These are phyloP conservation scores for Andrena bucephala DNA, from an alignment of 2,888 invertebrate species.

Conservation along the genomic window DNA sequence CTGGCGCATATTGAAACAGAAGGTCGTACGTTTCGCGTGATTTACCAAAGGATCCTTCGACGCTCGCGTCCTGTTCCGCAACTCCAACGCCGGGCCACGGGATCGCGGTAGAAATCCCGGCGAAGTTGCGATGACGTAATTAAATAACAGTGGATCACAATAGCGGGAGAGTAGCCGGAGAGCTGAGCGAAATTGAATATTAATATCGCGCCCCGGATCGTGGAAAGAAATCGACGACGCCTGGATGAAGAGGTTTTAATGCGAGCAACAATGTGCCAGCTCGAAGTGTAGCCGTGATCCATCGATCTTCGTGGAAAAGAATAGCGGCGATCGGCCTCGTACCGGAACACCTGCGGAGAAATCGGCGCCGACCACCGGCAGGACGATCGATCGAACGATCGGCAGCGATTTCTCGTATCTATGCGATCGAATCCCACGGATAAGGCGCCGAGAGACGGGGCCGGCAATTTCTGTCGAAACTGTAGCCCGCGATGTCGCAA, in stretches of 20 bases:
- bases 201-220: conserved; percentile 10
- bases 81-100: background rate
- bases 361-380: conserved; percentile 63
- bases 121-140: conserved; percentile 1
- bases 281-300: conserved; percentile 46
- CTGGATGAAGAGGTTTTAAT: conserved; percentile 52
- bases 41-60: background rate
- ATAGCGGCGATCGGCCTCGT: conserved; percentile 47
- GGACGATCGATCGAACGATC: conserved; percentile 30
- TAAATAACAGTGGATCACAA: conserved; percentile 9
- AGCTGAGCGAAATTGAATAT: conserved; percentile 29
- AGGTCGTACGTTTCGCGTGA: background rate
- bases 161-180: background rate
- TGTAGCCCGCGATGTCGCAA: conserved; percentile 65
- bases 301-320: conserved; percentile 56
- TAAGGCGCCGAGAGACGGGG: conserved; percentile 34
- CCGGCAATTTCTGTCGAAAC: conserved; percentile 60
- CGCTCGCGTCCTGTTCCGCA: background rate
- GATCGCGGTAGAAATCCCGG: background rate
- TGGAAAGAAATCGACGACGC: conserved; percentile 1
- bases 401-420: conserved; percentile 60
- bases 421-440: conserved; percentile 56
- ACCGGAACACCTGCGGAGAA: conserved; percentile 73
- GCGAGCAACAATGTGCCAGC: conserved; percentile 36
- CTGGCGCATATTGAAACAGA: conserved; percentile 4